A percentile compares a stretch with the other conserved stretches of the same genome.
Evolutionary conservation across 2,888 invertebrate genomes (phyloP).

Genomic region (Tyria jacobaeae): DNA sequence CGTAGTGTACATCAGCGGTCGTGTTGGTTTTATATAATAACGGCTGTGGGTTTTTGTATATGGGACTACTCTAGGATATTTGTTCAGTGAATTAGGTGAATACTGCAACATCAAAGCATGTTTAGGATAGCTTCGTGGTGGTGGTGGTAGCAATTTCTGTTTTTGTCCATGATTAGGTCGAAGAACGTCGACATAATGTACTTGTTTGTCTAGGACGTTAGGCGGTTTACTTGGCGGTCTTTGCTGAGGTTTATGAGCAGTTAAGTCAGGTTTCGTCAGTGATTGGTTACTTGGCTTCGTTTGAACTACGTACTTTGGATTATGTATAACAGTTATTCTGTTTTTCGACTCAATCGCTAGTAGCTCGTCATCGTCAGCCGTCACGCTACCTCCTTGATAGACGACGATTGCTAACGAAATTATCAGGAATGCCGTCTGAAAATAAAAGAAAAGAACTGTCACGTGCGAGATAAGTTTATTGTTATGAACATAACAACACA

Average conservation of each 20-base stretch:
- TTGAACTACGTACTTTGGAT: conserved; percentile 67
- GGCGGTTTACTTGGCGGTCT: conserved; percentile 75
- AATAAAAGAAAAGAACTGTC: conserved; percentile 31
- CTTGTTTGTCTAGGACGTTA: conserved; percentile 62
- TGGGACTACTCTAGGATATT: conserved; percentile 72
- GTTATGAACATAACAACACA: background rate
- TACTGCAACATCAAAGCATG: conserved; percentile 59
- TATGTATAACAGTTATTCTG: conserved; percentile 67
- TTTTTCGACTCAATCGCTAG: conserved; percentile 75
- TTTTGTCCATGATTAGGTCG: conserved; percentile 62
- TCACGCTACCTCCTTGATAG: conserved; percentile 72
- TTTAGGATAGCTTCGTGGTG: conserved; percentile 64
- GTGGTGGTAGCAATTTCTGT: conserved; percentile 57
- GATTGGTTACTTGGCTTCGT: conserved; percentile 44
- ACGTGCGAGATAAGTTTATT: background rate
- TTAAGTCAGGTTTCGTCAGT: conserved; percentile 52
- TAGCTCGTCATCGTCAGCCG: conserved; percentile 73
- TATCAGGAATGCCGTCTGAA: conserved; percentile 83
- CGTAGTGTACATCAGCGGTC: conserved; percentile 63
- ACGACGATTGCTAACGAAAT: conserved; percentile 80
- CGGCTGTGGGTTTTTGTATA: conserved; percentile 58
- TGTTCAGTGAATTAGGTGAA: conserved; percentile 68
- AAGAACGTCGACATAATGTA: conserved; percentile 57
- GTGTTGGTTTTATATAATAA: conserved; percentile 57
- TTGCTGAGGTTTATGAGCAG: conserved; percentile 61